Percentiles rank a stretch among this genome's conserved stretches.
These are phyloP conservation scores for Mus minutoides DNA, from an alignment of 2,797 vertebrate species.

Conservation along the genomic window DNA sequence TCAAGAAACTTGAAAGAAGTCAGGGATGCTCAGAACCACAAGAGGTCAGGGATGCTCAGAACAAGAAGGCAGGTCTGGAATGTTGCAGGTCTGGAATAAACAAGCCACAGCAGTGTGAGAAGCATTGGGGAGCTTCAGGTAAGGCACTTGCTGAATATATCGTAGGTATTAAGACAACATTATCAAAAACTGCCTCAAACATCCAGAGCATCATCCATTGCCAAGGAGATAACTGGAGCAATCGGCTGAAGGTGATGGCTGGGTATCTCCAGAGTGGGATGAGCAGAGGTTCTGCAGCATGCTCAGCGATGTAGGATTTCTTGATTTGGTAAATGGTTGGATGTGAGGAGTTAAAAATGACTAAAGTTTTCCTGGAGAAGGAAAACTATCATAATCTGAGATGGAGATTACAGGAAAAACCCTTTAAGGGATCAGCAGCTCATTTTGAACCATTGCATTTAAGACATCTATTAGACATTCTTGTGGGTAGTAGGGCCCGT, in stretches of 20 bases:
- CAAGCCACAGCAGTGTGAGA: not conserved
- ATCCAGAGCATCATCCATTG: not conserved
- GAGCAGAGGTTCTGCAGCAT: not conserved
- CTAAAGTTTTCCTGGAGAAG: constrained; percentile 14
- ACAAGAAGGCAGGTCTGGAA: not conserved
- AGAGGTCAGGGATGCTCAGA: not conserved
- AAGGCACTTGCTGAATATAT: not conserved
- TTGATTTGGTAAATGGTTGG: constrained; percentile 1
- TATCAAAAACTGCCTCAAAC: not conserved
- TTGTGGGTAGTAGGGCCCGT: not conserved
- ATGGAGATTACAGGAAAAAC: not conserved
- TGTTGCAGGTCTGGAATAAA: not conserved
- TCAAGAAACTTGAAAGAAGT: not conserved
- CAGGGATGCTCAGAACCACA: not conserved
- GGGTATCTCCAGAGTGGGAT: not conserved
- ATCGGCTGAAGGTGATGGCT: not conserved
- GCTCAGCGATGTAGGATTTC: not conserved
- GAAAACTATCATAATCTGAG: not conserved
- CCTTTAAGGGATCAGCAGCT: not conserved
- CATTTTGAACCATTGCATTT: not conserved
- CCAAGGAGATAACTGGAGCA: not conserved
- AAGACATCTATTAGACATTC: constrained; percentile 11
- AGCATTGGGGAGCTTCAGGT: not conserved
- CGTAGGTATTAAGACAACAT: not conserved
- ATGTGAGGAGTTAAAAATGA: not conserved